Base-by-base conservation (phyloP, 2,888 invertebrate genomes). In the Chirona hameri region DNA sequence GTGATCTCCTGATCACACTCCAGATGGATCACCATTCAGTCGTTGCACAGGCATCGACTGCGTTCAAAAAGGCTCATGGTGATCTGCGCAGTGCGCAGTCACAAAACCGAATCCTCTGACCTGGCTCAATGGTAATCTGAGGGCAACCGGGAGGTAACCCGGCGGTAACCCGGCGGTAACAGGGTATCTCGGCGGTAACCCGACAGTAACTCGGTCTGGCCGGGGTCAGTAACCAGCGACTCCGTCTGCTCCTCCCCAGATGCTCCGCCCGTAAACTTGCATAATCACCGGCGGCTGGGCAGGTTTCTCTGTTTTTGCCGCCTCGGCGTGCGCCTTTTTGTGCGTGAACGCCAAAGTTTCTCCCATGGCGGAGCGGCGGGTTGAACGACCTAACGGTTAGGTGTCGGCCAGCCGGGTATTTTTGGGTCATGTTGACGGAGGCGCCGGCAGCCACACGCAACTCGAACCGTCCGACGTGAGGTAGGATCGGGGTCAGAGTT, bases 401-500 rank as follows among this genome's bases (percentile, higher is more conserved):
- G 46, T 76, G 76, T 52, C 52, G 52, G 12, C 52, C 52, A 12
- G 52, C 52, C 39, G 76, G 76, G 21, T 76, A 76, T 76, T 76
- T 76, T 76, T 46, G 24, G 76, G 76, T 76, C 76, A 46, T 24
- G 39, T 76, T 46, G 76, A 39, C 9, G 39, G 76, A 5, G 18
- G 15, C 18, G 52, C 52, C 52, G 52, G 52, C 52, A 18, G 65
- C 65, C n/a, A 5, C 65, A n/a, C 76, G 76, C 76, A 76, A 76
- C 46, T 24, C 24, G 46, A 76, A 39, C 18, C 39, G 52, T 15
- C 52, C 52, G 18, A 39, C 24, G 39, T 76, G 46, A 18, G 76
- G 76, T 15, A 76, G 76, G 76, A 76, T 76, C 76, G 76, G 24
- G 76, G 76, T 76, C 76, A 46, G 46, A 76, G 76, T 24, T 76